Evolutionary conservation across 2,888 invertebrate genomes (phyloP).

Genomic region (Microplitis manilae): DNA sequence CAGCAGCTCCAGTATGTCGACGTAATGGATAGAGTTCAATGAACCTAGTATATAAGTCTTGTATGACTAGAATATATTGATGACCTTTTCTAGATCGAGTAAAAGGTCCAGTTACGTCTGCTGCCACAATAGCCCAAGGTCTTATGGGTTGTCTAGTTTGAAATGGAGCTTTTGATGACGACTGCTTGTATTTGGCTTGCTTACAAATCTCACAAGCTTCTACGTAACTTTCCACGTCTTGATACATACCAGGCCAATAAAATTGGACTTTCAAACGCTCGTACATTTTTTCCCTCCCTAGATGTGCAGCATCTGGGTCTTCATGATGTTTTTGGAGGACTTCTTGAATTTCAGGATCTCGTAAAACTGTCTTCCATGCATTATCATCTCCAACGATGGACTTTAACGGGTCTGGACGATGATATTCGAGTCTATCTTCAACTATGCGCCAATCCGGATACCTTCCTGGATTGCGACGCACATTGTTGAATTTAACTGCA

Average conservation of each 20-base stretch:
- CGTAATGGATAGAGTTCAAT: slow-evolving; percentile 39
- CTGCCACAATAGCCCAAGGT: slow-evolving; percentile 41
- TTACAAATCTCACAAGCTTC: slow-evolving; percentile 39
- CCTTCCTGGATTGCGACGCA: neutral
- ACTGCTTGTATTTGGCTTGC: slow-evolving; percentile 40
- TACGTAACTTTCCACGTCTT: slow-evolving; percentile 33
- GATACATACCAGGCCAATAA: slow-evolving; percentile 34
- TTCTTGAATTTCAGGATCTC: neutral
- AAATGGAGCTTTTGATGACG: slow-evolving; percentile 16
- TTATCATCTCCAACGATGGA: neutral
- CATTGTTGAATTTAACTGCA: neutral
- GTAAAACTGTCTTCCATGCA: neutral
- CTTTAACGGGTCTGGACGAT: neutral
- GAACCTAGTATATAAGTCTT: slow-evolving; percentile 41
- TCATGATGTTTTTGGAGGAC: slow-evolving; percentile 33
- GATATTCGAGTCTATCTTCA: neutral
- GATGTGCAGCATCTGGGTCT: slow-evolving; percentile 25
- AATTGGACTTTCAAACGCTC: slow-evolving; percentile 17
- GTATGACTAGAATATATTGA: slow-evolving; percentile 33
- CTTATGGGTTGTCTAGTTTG: slow-evolving; percentile 26
- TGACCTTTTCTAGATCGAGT: slow-evolving; percentile 38
- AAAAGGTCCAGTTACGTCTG: slow-evolving; percentile 34
- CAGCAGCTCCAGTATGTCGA: slow-evolving; percentile 21
- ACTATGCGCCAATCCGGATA: neutral
- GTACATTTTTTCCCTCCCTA: slow-evolving; percentile 30